These are phyloP conservation scores for Thaleichthys pacificus DNA, from an alignment of 2,797 vertebrate species.

Conservation along the genomic window DNA sequence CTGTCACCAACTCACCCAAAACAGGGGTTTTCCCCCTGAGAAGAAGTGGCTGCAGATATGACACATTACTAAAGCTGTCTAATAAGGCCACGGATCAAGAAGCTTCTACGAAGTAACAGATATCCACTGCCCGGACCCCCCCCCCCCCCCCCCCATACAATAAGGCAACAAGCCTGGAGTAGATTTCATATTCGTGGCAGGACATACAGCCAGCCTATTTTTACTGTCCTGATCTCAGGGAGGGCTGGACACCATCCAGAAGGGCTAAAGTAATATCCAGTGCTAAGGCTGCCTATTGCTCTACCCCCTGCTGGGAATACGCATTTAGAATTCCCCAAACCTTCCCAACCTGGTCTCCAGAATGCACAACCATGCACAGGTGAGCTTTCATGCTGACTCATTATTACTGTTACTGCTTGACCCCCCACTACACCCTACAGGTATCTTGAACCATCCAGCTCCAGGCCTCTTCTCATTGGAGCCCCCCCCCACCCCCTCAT, in stretches of 20 bases:
- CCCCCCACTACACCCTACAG: neutral
- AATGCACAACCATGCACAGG: neutral
- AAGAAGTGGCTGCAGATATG: slow-evolving; percentile 66
- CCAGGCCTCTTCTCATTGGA: slow-evolving; percentile 45
- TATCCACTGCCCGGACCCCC: slow-evolving; percentile 26
- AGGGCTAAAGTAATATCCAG: slow-evolving; percentile 61
- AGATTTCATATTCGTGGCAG: slow-evolving; percentile 70
- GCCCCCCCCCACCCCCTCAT: slow-evolving; percentile 19
- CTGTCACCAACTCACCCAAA: neutral
- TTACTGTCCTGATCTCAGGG: slow-evolving; percentile 71
- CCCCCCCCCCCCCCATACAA: slow-evolving; percentile 52
- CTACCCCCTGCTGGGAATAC: slow-evolving; percentile 39
- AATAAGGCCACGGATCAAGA: slow-evolving; percentile 72
- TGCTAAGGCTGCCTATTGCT: slow-evolving; percentile 52
- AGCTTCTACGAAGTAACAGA: slow-evolving; percentile 72
- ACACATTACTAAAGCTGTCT: slow-evolving; percentile 69
- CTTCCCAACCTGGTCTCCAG: neutral
- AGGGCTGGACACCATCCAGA: slow-evolving; percentile 66
- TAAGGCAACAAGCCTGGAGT: slow-evolving; percentile 58
- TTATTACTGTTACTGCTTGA: neutral
- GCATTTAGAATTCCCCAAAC: slow-evolving; percentile 1
- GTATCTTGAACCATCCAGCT: neutral
- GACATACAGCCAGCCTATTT: slow-evolving; percentile 74
- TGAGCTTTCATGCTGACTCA: neutral
- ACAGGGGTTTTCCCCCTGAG: neutral